A percentile compares a stretch with the other conserved stretches of the same genome.
Evolutionary conservation across 2,888 invertebrate species (phyloP).

Genomic region (Digitonthophagus gazella): DNA sequence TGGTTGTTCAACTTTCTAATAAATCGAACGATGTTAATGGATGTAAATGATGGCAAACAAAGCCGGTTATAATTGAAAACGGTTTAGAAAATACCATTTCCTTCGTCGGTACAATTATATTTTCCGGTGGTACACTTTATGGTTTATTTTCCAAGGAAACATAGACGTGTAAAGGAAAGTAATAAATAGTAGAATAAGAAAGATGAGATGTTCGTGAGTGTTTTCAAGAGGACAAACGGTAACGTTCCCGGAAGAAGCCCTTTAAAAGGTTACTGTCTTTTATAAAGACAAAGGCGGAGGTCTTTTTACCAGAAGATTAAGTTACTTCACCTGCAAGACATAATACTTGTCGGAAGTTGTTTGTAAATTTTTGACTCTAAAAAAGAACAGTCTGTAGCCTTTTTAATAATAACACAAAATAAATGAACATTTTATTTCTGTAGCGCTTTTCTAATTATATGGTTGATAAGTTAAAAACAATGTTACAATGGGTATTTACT

Average conservation of each 20-base stretch:
- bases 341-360: background rate
- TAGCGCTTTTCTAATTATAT: too few species aligned
- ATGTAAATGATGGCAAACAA: background rate
- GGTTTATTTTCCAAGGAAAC: background rate
- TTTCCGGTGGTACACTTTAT: background rate
- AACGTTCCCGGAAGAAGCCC: background rate
- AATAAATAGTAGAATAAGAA: background rate
- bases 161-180: background rate
- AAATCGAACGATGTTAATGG: background rate
- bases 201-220: background rate
- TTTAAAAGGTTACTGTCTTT: background rate
- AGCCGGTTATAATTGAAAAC: background rate
- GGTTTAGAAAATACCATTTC: background rate
- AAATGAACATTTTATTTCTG: too few species aligned
- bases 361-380: too few species aligned
- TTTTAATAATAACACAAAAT: too few species aligned
- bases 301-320: background rate
- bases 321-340: background rate
- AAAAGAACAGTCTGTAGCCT: too few species aligned
- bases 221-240: background rate
- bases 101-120: background rate
- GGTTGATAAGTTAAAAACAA: too few species aligned
- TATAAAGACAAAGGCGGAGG: background rate
- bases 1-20: background rate
- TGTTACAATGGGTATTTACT: too few species aligned